phyloP scores from a whole-genome alignment of 2,888 invertebrate species.

The Tortricodes alternella region DNA sequence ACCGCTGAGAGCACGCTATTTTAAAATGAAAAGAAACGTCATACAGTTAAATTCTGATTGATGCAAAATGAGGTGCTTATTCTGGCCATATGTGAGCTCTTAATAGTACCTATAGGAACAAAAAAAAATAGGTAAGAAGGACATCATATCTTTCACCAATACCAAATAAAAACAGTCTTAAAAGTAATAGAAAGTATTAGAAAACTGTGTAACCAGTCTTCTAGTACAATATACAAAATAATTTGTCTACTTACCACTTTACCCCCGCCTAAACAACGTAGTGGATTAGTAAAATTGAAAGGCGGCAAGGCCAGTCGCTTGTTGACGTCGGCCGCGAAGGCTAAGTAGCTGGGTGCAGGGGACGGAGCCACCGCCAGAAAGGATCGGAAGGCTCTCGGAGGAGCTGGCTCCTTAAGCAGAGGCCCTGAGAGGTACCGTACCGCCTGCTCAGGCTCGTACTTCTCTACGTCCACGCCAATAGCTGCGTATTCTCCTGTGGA shows the following conservation, averaged over 20 bases:
- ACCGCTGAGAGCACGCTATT: no score
- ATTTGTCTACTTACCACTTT: conserved; percentile 86
- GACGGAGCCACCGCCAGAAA: conserved; percentile 93
- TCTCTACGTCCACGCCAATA: conserved; percentile 94
- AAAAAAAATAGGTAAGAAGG: no score
- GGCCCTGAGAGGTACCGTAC: conserved; percentile 91
- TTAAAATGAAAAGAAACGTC: no score
- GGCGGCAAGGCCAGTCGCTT: conserved; percentile 92
- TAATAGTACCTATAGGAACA: no score
- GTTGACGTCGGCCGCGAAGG: conserved; percentile 90
- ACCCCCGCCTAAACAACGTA: conserved; percentile 86
- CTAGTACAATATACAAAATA: not conserved
- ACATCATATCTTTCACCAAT: no score
- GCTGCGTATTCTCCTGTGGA: conserved; percentile 94
- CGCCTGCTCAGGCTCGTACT: conserved; percentile 90
- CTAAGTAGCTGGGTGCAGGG: conserved; percentile 86
- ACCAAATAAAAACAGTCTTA: no score
- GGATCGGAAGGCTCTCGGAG: conserved; percentile 88
- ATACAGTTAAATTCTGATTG: no score
- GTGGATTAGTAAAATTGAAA: conserved; percentile 93
- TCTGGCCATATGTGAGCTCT: no score
- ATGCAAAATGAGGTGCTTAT: no score
- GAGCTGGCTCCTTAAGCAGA: conserved; percentile 84
- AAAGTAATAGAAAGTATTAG: not conserved
- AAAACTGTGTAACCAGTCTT: no score